Evolutionary conservation across 2,888 invertebrate species (phyloP), one percentile per base, ranked within the genome.

Genomic region (Temnothorax ravouxi): DNA sequence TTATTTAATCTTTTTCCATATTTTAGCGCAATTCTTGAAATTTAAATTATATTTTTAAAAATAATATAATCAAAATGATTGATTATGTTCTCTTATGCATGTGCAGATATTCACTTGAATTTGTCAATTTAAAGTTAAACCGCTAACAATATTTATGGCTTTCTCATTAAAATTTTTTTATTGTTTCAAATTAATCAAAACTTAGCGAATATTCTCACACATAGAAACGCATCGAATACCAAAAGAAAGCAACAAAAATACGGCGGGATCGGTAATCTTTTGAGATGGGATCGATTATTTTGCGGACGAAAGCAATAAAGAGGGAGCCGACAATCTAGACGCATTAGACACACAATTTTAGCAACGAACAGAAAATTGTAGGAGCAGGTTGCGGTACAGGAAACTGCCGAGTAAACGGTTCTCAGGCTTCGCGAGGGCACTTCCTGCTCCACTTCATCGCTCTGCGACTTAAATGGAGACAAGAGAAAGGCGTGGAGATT

Each of bases 401-500:
- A 88, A 88, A 87, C 87, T 84, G 77, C 74, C 83, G 81, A 67
- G 83, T 84, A 87, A 89, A 88, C 83, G 86, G 89, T 88, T 88
- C 88, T 88, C 88, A 88, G 87, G 87, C 85, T 80, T 64, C 74
- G 80, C 76, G 77, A 77, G 54, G 81, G 81, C 79, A 84, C 89
- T 88, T 88, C 88, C 88, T 88, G 88, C 88, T 88, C 88, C 87
- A 88, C 83, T 88, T 88, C 74, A 87, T 88, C 87, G 88, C 52
- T 69, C 54, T 34, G 88, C 83, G 75, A 83, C 85, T 87, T 86
- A 75, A 84, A 87, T 81, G 84, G 87, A 88, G 89, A 88, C 89
- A 87, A 87, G 88, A 89, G 88, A 89, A 89, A 89, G 88, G 88
- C 88, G 89, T 89, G 87, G 87, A 85, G 88, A 87, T 87, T 89